Base-by-base conservation (phyloP, 53 echinoderm and acorn worm genomes). In the Echinarachnius parma region DNA sequence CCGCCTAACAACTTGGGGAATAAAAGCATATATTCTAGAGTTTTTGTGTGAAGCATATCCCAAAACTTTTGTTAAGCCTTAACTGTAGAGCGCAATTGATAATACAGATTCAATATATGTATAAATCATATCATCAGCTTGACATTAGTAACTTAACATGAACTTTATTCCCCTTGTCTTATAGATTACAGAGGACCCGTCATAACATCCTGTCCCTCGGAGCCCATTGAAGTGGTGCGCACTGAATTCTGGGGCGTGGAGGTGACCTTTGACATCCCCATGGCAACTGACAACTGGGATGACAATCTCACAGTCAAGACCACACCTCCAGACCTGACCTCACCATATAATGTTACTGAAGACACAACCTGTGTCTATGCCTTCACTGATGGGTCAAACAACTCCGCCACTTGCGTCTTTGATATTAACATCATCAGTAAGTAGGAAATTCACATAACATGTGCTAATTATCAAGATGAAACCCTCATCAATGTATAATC, bases 191-290 rank as follows among this genome's bases (percentile, higher is more conserved):
- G n/a, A 35, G 37, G 55, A 23, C 72, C 72, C 15, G 9, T 19
- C 15, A 35, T 72, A 23, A 35, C 26, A 2, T 37, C 37, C 26
- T 72, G 72, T 27, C 72, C 72, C 0, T 13, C 37, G 18, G 25
- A 56, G 42, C 46, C 60, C 5, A 60, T 61, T 34, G 21, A 26
- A 39, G 57, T 33, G 2, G 16, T 28, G 26, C 72, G 62, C 15
- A 64, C 46, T 11, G 75, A 46, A 31, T 35, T 66, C 48, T 58
- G 50, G 45, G 66, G 59, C 5, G 86, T 69, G 31, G 33, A 66
- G 18, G 82, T 87, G 22, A 49, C 77, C 42, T 88, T 92, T 82
- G 85, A 81, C 75, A 46, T 75, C 36, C 92, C 92, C 0, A 27
- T 65, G 23, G 92, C 88, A 9, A 19, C 60, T 0, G 92, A 92